Evolutionary conservation across 2,888 invertebrate genomes (phyloP), one percentile per base, ranked within the genome.

Genomic region (Troides oblongomaculatus): DNA sequence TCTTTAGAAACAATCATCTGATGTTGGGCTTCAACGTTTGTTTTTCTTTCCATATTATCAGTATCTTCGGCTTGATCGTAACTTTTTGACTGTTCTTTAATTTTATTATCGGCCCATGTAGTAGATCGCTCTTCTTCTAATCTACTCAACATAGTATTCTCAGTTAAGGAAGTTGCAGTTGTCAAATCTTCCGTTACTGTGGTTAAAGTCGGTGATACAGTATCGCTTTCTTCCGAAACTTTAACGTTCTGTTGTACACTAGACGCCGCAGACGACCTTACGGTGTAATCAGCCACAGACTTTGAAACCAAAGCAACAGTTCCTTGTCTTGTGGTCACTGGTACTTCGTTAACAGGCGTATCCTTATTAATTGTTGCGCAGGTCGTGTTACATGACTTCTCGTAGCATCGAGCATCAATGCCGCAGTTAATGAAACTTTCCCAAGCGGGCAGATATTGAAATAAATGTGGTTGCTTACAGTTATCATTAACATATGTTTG

Each of bases 401-500:
- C 79, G 0, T 74, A 71, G 70, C 89, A 91, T 72, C 83, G 84
- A 6, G 87, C 81, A 70, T 85, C 83, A 23, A 80, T 81, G 43
- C 85, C 84, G 70, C 92, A 92, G 0, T 76, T 73, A 57, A 92
- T 81, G 39, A 92, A 87, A 50, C 77, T 81, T 1, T 85, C 81
- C 90, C 91, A 90, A 0, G 81, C 77, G 1, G 81, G 75, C 8
- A 91, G 70, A 2, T 84, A 73, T 72, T 90, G 90, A 74, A 90
- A 92, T 0, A 90, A 76, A 73, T 89, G 83, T 10, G 92, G 92
- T 64, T 78, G 81, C 58, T 83, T 82, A 73, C 92, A 92, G 68
- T 84, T 73, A 30, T 84, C 84, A 43, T 84, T 82, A 43, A 89
- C 79, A 73, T 92, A 92, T 0, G 88, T 90, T 77, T 92, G 92